A percentile compares a stretch with the other conserved stretches of the same genome.
These are phyloP conservation scores for Mesocentrotus franciscanus DNA, from an alignment of 53 echinoderm and acorn worm genomes.

Conservation along the genomic window DNA sequence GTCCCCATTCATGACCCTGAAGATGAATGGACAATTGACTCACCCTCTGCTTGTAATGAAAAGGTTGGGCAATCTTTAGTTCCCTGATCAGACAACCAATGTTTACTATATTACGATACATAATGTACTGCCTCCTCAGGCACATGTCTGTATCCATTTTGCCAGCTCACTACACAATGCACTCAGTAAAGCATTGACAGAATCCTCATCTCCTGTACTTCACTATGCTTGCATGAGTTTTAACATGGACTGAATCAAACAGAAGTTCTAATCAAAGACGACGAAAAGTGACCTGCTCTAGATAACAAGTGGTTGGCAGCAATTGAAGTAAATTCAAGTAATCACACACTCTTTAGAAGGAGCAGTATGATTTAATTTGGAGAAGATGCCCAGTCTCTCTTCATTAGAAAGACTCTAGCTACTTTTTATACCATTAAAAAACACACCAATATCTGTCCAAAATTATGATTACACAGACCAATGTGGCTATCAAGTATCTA, in stretches of 20 bases:
- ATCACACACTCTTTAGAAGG: background rate
- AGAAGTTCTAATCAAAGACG: background rate
- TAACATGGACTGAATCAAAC: background rate
- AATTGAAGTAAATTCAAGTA: background rate
- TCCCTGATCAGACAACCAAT: slow-evolving; percentile 64
- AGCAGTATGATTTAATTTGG: background rate
- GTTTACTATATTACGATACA: slow-evolving; percentile 58
- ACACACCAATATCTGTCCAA: no score
- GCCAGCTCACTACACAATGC: slow-evolving; percentile 12
- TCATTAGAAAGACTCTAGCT: background rate
- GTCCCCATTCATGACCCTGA: no score
- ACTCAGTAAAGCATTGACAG: background rate
- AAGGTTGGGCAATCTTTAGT: slow-evolving; percentile 58
- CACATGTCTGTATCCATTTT: slow-evolving; percentile 8
- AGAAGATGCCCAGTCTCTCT: background rate
- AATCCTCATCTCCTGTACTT: background rate
- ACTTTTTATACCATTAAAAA: background rate
- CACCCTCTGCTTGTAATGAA: slow-evolving; percentile 32
- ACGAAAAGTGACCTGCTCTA: background rate
- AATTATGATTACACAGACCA: background rate
- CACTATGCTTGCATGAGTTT: background rate
- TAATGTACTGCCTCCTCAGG: slow-evolving; percentile 35
- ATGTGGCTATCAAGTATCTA: background rate
- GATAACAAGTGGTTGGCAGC: background rate
- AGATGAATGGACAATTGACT: background rate